Evolutionary conservation across 2,797 vertebrate genomes (phyloP), one percentile per base, ranked within the genome.

Genomic region (Chromobotia macracanthus): DNA sequence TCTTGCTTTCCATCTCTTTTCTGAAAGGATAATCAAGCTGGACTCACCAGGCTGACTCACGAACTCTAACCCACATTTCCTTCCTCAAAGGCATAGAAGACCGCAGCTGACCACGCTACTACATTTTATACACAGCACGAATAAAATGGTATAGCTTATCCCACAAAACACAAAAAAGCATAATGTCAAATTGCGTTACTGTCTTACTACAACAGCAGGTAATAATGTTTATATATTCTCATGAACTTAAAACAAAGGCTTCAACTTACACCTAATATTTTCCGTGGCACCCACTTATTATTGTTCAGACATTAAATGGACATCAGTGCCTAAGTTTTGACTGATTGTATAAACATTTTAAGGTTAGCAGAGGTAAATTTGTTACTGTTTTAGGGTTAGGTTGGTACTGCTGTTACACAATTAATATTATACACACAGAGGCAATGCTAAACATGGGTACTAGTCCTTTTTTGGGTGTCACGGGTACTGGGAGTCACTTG

Each of bases 1-100:
- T 28, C 38, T 70, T 38, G 35, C 25, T 66, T 65, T 66, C 44
- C 61, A 56, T 72, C 50, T 25, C 7, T 66, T 55, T 70, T 25
- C 38, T 60, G 61, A 67, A 60, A 58, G 10, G 35, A 21, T 64
- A 53, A 72, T 56, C 55, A 72, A 67, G 19, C 55, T 56, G 41
- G 63, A 72, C 16, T 60, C 70, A 58, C 56, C 31, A 69, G 19
- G 15, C 61, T 10, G n/a, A 65, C 31, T 63, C 18, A 11, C 16
- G 41, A 66, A 58, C 65, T 77, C 55, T 58, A 61, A 19, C 38
- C 63, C 11, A 61, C n/a, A 31, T 35, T 61, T 69, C 11, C 28
- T 50, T 68, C 12, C 71, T 66, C 23, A 67, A 51, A 56, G 6
- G 28, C 41, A n/a, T 1, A 75, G 35, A 10, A 41, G 21, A 69